Percentiles rank a stretch among this genome's conserved stretches.
Conservation (phyloP, 2,113 vertebrate species). For the Dolichallabes microphthalmus region DNA sequence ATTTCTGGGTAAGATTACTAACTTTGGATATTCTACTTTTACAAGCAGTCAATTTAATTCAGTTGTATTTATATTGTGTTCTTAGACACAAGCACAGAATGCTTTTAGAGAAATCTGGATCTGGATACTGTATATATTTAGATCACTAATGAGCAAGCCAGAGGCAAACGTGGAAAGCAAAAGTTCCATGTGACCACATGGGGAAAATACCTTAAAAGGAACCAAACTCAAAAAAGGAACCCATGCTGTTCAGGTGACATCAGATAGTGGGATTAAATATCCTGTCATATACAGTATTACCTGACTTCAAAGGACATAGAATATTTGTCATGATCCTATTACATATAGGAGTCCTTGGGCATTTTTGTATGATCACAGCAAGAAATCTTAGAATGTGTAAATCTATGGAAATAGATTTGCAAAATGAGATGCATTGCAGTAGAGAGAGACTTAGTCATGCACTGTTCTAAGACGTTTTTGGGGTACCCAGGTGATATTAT, state of each 20-base stretch:
- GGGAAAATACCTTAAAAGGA: not conserved
- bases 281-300: not conserved
- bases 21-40: not conserved
- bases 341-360: not conserved
- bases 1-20: not conserved
- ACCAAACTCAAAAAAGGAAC: not conserved
- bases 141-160: conserved; percentile 3
- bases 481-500: not conserved
- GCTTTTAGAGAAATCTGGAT: not conserved
- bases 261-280: not conserved
- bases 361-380: not conserved
- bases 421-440: not conserved
- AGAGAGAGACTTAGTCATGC: not conserved
- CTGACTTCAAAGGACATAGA: not conserved
- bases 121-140: not conserved
- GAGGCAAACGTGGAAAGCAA: not conserved
- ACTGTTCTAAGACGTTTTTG: not conserved
- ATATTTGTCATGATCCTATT: not conserved
- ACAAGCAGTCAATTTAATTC: not conserved
- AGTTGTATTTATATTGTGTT: not conserved
- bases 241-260: not conserved
- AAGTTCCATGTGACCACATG: not conserved
- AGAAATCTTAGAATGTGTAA: not conserved
- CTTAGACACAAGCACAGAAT: not conserved
- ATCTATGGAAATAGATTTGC: not conserved